Conservation (phyloP, 2,113 vertebrate species). For the Laticauda colubrina region DNA sequence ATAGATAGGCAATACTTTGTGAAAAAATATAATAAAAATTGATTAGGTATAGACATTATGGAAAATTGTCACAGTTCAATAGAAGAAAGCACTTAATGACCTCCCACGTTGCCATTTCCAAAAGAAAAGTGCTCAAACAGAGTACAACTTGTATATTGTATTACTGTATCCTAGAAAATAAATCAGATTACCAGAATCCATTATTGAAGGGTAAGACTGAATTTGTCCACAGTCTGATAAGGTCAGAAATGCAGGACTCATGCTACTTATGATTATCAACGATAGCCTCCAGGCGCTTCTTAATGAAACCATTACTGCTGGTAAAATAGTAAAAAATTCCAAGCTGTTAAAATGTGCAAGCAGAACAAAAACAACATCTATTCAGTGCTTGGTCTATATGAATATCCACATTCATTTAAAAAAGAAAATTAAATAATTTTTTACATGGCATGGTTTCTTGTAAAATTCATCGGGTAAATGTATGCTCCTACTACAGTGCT, state of each 20-base stretch:
- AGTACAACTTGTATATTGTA: constrained; percentile 34
- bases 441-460: neutral
- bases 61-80: neutral
- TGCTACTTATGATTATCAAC: constrained; percentile 54
- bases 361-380: constrained; percentile 44
- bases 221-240: constrained; percentile 41
- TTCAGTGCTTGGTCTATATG: constrained; percentile 22
- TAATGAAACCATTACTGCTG: constrained; percentile 54
- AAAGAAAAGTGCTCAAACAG: constrained; percentile 14
- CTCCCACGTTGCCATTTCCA: constrained; percentile 29
- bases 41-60: neutral
- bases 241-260: constrained; percentile 39
- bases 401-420: constrained; percentile 13
- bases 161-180: constrained; percentile 9
- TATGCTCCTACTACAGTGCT: neutral
- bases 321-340: constrained; percentile 46
- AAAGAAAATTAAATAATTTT: neutral
- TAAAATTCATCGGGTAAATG: neutral
- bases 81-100: constrained; percentile 19
- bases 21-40: neutral
- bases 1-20: neutral
- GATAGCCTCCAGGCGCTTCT: constrained; percentile 43
- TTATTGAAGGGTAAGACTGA: neutral
- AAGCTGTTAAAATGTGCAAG: constrained; percentile 48
- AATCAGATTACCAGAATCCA: constrained; percentile 47